A percentile compares a stretch with the other conserved stretches of the same genome.
phyloP scores from a whole-genome alignment of 2,113 vertebrate genomes.

The Nerophis ophidion region DNA sequence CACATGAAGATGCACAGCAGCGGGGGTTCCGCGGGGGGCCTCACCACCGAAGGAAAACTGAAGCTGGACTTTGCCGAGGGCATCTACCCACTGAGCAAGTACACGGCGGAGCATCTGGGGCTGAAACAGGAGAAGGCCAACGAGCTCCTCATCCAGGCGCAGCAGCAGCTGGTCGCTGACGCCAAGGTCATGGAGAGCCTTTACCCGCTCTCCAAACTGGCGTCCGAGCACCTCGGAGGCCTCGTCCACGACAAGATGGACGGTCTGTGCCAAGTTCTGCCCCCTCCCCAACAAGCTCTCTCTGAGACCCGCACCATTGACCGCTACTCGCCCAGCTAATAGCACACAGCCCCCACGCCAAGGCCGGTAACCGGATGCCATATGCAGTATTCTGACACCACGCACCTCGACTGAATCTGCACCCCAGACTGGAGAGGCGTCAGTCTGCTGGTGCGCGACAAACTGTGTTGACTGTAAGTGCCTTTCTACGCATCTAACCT shows the following conservation, averaged over 20 bases:
- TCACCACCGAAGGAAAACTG: slow-evolving; percentile 79
- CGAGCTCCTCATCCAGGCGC: slow-evolving; percentile 86
- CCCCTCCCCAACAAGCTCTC: slow-evolving; percentile 71
- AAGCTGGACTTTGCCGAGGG: slow-evolving; percentile 90
- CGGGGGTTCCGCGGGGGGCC: slow-evolving; percentile 65
- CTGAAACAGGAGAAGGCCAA: slow-evolving; percentile 92
- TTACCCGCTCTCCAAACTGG: slow-evolving; percentile 90
- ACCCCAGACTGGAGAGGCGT: slow-evolving; percentile 65
- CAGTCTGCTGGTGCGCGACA: slow-evolving; percentile 57
- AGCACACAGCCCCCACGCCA: slow-evolving; percentile 24
- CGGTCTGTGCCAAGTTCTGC: slow-evolving; percentile 77
- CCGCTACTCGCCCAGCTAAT: slow-evolving; percentile 89
- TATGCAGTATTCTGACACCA: slow-evolving; percentile 68
- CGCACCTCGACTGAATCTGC: slow-evolving; percentile 69
- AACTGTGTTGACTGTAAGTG: slow-evolving; percentile 63
- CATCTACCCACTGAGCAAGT: slow-evolving; percentile 91
- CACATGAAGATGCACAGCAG: slow-evolving; percentile 99
- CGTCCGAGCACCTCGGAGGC: slow-evolving; percentile 82
- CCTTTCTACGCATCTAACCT: slow-evolving; percentile 66
- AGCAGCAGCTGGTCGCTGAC: slow-evolving; percentile 86
- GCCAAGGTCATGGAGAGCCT: slow-evolving; percentile 91
- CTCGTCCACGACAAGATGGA: slow-evolving; percentile 91
- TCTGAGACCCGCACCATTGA: slow-evolving; percentile 83
- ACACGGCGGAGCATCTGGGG: slow-evolving; percentile 88
- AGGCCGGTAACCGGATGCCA: slow-evolving; percentile 38